These are phyloP conservation scores for Drosophila nr. perissopoda DNA, from an alignment of 2,888 invertebrate genomes.

Conservation along the genomic window DNA sequence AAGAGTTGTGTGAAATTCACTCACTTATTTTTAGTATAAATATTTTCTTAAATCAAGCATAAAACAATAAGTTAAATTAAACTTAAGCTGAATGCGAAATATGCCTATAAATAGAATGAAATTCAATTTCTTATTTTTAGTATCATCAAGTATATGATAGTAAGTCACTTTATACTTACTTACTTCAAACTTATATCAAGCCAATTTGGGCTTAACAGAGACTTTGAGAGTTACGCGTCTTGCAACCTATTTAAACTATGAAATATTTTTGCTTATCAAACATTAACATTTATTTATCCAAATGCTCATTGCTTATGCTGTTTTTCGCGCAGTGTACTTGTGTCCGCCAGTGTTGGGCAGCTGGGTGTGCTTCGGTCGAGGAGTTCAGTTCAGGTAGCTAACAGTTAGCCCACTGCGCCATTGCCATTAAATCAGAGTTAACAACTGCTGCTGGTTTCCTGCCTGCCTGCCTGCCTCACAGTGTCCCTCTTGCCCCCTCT, in stretches of 20 bases:
- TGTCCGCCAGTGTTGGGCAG: conserved; percentile 14
- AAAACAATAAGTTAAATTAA: too few species aligned
- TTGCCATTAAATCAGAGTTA: conserved; percentile 80
- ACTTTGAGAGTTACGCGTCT: neutral
- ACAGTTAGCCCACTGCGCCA: conserved; percentile 41
- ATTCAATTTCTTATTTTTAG: too few species aligned
- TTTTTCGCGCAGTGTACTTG: conserved; percentile 4
- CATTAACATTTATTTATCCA: neutral
- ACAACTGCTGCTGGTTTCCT: conserved; percentile 70
- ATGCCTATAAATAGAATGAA: too few species aligned
- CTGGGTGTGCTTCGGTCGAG: conserved; percentile 36
- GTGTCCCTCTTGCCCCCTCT: neutral
- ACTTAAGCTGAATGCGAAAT: too few species aligned
- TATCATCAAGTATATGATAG: too few species aligned
- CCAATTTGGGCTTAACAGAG: neutral
- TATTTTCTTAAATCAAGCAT: too few species aligned
- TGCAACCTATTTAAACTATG: neutral
- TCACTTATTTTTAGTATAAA: too few species aligned
- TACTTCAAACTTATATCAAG: neutral
- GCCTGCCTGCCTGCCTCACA: conserved; percentile 1
- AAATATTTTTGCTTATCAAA: neutral
- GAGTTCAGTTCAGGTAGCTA: conserved; percentile 18
- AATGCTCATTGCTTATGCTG: neutral
- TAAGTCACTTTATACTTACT: too few species aligned
- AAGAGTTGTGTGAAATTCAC: too few species aligned